These are phyloP conservation scores for Hypsopygia costalis DNA, from an alignment of 2,888 invertebrate genomes.

Conservation along the genomic window DNA sequence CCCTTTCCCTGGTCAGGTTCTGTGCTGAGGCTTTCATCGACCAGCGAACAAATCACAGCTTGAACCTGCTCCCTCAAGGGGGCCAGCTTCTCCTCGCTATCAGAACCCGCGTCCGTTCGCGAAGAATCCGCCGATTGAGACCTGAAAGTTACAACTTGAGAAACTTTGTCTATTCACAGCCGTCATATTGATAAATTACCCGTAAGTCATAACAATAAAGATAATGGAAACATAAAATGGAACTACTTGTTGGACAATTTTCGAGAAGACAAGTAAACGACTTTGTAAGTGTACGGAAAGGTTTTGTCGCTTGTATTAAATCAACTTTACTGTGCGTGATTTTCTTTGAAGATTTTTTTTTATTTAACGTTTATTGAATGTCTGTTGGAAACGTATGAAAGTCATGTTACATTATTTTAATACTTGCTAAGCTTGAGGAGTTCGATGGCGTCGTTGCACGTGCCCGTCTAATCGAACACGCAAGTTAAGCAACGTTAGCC, in stretches of 20 bases:
- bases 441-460: too few species aligned
- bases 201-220: conserved; percentile 9
- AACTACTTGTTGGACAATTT: conserved; percentile 1
- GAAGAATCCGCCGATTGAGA: conserved; percentile 68
- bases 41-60: conserved; percentile 78
- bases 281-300: background rate
- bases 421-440: too few species aligned
- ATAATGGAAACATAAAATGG: conserved; percentile 4
- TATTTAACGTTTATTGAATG: too few species aligned
- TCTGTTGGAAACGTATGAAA: too few species aligned
- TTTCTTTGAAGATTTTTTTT: too few species aligned
- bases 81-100: conserved; percentile 81
- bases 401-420: too few species aligned
- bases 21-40: conserved; percentile 83
- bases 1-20: conserved; percentile 86
- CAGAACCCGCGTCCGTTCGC: conserved; percentile 74
- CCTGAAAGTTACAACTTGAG: conserved; percentile 25
- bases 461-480: too few species aligned
- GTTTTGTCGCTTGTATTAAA: background rate
- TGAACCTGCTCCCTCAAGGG: conserved; percentile 82
- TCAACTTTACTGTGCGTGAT: too few species aligned
- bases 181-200: conserved; percentile 17
- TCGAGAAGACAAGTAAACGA: background rate
- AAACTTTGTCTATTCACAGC: conserved; percentile 4
- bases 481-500: too few species aligned